Evolutionary conservation across 2,888 invertebrate species (phyloP), one percentile per base, ranked within the genome.

Genomic region (Aphidius colemani): DNA sequence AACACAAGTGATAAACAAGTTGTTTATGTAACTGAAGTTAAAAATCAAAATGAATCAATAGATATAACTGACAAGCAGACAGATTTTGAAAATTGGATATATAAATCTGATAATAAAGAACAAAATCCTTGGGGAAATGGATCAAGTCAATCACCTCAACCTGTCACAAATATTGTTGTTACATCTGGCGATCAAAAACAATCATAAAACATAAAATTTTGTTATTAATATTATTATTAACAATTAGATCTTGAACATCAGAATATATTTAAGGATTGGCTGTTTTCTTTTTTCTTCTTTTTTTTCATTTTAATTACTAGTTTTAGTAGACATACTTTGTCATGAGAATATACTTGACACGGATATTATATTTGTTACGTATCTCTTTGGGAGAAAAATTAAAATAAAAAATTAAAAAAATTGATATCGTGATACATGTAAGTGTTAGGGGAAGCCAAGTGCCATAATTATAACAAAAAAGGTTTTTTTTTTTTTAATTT

Each of bases 51-150:
- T 39, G 65, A 69, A 5, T 59, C 55, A 40, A 40, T 46, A 6
- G 67, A 69, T 1, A 67, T 69, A 48, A 53, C 68, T 43, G 71
- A 70, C n/a, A 62, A 55, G 8, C 18, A 41, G 8, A 43, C 48
- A 39, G 81, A 78, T 66, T 81, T 80, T 53, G 83, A 83, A 59
- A 81, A 80, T 64, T 83, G 82, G 82, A 78, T 81, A 9, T 80
- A 78, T 66, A 69, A 81, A 8, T 78, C 78, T 6, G 78, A 80
- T 4, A 73, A 75, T 48, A 75, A 75, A 55, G 76, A 78, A 44
- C 75, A 78, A 59, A 77, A 75, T 71, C 75, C 73, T 9, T 79
- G 79, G 78, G 72, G 71, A 5, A 73, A 75, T 41, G 75, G 74
- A 13, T 75, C 78, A 6, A 76, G 76, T 59, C 75, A 79, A 63